These are phyloP conservation scores for Heterodera filipjevi DNA, from an alignment of 2,888 invertebrate species.

Conservation along the genomic window DNA sequence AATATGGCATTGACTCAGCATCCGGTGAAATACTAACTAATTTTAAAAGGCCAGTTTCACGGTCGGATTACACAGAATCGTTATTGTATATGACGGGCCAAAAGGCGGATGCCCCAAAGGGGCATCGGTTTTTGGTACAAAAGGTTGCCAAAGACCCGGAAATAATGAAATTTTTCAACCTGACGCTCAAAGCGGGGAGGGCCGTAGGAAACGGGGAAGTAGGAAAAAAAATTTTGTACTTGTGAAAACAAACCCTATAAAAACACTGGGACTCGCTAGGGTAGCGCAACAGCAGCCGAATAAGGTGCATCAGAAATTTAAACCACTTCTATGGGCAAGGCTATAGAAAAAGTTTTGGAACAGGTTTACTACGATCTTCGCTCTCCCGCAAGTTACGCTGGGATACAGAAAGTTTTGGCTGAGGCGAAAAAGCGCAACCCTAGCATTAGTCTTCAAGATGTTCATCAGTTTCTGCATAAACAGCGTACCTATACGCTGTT, in stretches of 20 bases:
- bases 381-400: constrained; percentile 18
- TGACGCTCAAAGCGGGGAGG: not conserved
- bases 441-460: not conserved
- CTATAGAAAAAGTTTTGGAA: constrained; percentile 4
- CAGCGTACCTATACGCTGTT: constrained; percentile 1
- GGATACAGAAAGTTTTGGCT: constrained; percentile 8
- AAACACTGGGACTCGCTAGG: not conserved
- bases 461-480: constrained; percentile 9
- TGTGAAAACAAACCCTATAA: constrained; percentile 1
- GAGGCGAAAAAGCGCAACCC: constrained; percentile 11
- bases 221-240: not conserved
- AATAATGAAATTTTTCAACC: not conserved
- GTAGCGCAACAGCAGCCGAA: no score
- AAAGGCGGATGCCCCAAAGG: not conserved
- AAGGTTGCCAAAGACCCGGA: no score
- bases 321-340: not conserved
- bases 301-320: not conserved
- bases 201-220: not conserved
- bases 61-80: not conserved
- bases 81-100: not conserved
- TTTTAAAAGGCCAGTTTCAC: not conserved
- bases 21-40: not conserved
- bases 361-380: constrained; percentile 14
- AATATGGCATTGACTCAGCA: not conserved
- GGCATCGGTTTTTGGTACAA: not conserved